Evolutionary conservation across 2,113 vertebrate species (phyloP).

Genomic region (Passer domesticus): DNA sequence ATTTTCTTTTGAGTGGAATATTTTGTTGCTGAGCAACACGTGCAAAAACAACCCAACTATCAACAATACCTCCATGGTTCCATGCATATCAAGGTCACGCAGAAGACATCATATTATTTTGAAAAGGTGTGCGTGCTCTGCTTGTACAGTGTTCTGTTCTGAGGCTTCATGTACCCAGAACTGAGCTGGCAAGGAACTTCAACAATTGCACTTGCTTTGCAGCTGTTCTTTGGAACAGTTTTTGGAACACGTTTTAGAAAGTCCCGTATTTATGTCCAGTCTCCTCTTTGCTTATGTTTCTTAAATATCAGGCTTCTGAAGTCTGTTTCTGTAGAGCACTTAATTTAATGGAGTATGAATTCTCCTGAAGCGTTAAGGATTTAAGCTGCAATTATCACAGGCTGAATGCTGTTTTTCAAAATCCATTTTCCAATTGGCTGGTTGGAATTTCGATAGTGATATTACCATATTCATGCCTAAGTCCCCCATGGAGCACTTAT

Average conservation of each 20-base stretch:
- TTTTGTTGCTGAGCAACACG: neutral
- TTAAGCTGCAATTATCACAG: conserved; percentile 27
- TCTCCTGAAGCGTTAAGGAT: conserved; percentile 21
- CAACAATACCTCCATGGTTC: neutral
- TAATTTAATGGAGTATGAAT: conserved; percentile 50
- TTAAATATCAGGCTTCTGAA: neutral
- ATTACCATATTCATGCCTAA: conserved; percentile 18
- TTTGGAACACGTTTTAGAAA: neutral
- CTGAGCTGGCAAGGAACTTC: neutral
- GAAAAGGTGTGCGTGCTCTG: neutral
- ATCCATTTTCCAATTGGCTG: conserved; percentile 30
- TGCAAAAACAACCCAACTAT: neutral
- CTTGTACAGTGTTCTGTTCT: neutral
- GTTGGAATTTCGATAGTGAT: neutral
- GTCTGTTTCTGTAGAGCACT: neutral
- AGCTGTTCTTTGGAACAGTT: neutral
- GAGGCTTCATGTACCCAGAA: neutral
- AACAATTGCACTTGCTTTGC: neutral
- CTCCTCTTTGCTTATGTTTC: neutral
- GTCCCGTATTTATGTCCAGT: neutral
- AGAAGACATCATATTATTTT: neutral
- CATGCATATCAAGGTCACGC: neutral
- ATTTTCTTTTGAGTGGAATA: neutral
- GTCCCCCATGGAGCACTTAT: neutral
- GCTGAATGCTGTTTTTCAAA: conserved; percentile 25